Evolutionary conservation across 53 echinoderm and acorn worm species (phyloP).

Genomic region (Hippasteria phrygiana): DNA sequence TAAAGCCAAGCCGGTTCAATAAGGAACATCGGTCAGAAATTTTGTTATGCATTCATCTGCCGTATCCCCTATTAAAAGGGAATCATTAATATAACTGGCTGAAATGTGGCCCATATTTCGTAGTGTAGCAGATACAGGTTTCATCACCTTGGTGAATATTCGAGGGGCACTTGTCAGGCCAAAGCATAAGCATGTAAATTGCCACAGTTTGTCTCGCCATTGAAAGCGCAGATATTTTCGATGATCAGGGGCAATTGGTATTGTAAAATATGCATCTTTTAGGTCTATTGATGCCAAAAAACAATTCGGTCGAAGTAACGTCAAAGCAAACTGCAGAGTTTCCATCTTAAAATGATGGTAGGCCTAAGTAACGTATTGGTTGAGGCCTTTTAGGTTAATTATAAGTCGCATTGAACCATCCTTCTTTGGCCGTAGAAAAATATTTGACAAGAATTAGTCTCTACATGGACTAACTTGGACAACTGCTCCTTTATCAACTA

Average conservation of each 20-base stretch:
- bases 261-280: too few species aligned
- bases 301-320: slow-evolving; percentile 6
- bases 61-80: slow-evolving; percentile 4
- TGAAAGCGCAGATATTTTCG: too few species aligned
- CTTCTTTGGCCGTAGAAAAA: slow-evolving; percentile 48
- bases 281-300: slow-evolving; percentile 40
- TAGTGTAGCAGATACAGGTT: slow-evolving; percentile 27
- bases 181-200: too few species aligned
- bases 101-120: too few species aligned
- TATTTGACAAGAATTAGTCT: slow-evolving; percentile 47
- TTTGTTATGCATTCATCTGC: neutral
- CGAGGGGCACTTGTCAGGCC: too few species aligned
- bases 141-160: slow-evolving; percentile 43
- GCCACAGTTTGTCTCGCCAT: too few species aligned
- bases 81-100: slow-evolving; percentile 42
- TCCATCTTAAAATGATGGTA: too few species aligned
- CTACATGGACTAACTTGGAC: neutral
- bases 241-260: too few species aligned
- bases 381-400: too few species aligned
- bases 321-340: slow-evolving; percentile 23
- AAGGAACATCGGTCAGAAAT: neutral
- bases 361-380: slow-evolving; percentile 13
- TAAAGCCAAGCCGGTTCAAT: neutral
- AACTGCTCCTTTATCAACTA: slow-evolving; percentile 35
- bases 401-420: slow-evolving; percentile 46